phyloP scores from a whole-genome alignment of 2,888 invertebrate genomes.

The Eremobia ochroleuca region DNA sequence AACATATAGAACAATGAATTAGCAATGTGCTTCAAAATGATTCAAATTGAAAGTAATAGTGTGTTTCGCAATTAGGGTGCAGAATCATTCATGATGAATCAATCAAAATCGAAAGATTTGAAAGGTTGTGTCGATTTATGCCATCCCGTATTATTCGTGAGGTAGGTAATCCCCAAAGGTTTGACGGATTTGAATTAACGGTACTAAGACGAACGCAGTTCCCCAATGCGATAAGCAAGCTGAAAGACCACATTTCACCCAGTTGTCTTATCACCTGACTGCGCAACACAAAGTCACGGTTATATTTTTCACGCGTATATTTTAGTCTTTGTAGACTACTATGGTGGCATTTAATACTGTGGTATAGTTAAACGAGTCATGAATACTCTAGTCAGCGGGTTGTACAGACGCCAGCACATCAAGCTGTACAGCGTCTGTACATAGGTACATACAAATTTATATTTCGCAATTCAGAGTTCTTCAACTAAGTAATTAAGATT shows the following conservation, averaged over 20 bases:
- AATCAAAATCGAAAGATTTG: too few relatives aligned
- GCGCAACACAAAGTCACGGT: not conserved
- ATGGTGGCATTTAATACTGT: not conserved
- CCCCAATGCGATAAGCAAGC: too few relatives aligned
- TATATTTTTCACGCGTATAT: not conserved
- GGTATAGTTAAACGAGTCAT: not conserved
- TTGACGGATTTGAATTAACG: not conserved
- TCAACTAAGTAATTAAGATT: constrained; percentile 45
- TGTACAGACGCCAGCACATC: too few relatives aligned
- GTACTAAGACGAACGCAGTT: not conserved
- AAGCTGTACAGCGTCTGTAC: too few relatives aligned
- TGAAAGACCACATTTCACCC: not conserved
- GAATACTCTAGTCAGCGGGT: not conserved
- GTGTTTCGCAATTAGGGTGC: too few relatives aligned
- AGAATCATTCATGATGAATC: too few relatives aligned
- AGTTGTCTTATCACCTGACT: not conserved
- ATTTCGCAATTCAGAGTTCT: constrained; percentile 2
- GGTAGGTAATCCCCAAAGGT: not conserved
- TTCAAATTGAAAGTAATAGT: too few relatives aligned
- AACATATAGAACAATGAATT: too few relatives aligned
- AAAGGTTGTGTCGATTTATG: too few relatives aligned
- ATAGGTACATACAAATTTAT: not conserved
- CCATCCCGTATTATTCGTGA: not conserved
- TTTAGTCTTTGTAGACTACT: not conserved
- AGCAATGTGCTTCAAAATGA: too few relatives aligned